Evolutionary conservation across 2,888 invertebrate genomes (phyloP).

Genomic region (Nemoura dubitans): DNA sequence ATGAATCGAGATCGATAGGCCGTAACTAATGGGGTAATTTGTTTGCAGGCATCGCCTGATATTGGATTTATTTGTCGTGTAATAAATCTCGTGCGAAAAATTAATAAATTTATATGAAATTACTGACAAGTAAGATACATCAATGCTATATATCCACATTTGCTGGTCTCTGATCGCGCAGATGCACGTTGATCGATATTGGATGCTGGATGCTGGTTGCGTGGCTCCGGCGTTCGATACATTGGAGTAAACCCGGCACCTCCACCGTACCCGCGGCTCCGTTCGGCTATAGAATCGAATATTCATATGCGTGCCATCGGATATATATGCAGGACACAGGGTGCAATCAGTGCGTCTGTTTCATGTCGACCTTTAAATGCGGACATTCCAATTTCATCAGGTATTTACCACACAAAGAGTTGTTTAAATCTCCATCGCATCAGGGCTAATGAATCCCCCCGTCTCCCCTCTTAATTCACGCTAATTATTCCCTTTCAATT

Average conservation of each 20-base stretch:
- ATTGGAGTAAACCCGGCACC: background rate
- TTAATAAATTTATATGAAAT: slow-evolving; percentile 22
- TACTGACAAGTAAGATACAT: slow-evolving; percentile 19
- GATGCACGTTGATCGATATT: background rate
- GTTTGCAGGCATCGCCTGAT: slow-evolving; percentile 20
- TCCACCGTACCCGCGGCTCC: background rate
- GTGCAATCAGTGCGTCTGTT: background rate
- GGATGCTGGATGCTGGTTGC: background rate
- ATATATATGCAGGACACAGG: background rate
- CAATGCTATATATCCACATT: slow-evolving; percentile 14
- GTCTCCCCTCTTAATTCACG: slow-evolving; percentile 3
- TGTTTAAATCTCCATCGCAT: background rate
- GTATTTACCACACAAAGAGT: slow-evolving; percentile 1
- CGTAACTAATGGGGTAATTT: slow-evolving; percentile 32
- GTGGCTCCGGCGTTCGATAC: background rate
- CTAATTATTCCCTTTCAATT: slow-evolving; percentile 4
- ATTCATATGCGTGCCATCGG: background rate
- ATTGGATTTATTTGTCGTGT: slow-evolving; percentile 35
- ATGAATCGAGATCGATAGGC: background rate
- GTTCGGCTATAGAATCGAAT: background rate
- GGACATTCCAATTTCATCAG: background rate
- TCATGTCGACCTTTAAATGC: background rate
- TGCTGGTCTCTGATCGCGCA: background rate
- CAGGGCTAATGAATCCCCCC: background rate
- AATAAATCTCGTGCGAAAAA: slow-evolving; percentile 28